Base-by-base conservation (phyloP, 1,140 invertebrate species). In the Drosophila lini region DNA sequence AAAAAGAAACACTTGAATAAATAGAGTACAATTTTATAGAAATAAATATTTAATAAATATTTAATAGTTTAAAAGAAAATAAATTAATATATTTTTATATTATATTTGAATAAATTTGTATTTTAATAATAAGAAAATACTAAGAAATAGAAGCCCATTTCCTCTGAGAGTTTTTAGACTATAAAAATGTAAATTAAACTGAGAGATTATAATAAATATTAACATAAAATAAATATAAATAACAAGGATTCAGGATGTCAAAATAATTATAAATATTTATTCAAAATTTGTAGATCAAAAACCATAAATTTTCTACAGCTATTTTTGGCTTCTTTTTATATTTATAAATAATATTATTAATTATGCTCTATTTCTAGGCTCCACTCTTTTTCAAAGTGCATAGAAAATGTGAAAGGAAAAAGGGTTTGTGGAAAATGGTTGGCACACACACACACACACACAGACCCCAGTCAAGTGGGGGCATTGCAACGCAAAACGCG, bases 401-500 rank as follows among this genome's bases (percentile, higher is more conserved):
- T 31, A 11, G 42, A 48, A 45, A 22, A 31, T 22, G 3, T 13
- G 6, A 32, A 10, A 5, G 32, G 10, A 28, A 55, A 32, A 63
- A 48, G 44, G 55, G 38, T 1, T n/a, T 36, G 38, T 34, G 50
- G 59, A 16, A 28, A 59, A 48, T 38, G 55, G 47, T 32, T 53
- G 59, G 40, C 25, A 25, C 44, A 47, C 19, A 25, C 13, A n/a
- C 16, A 19, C 44, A 32, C 34, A 45, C 25, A 32, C 44, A 31
- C 34, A 64, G 11, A 42, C 28, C 34, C 59, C 68, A 48, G 64
- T 71, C 65, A 71, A 71, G 41, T 63, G 52, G 31, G 48, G 58
- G 70, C 74, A 74, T 73, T 85, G 75, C 79, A 86, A 88, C 79
- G 76, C 74, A 59, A 80, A 79, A 56, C 65, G 67, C 65, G 57